Evolutionary conservation across 2,888 invertebrate genomes (phyloP).

Genomic region (Synergus gifuensis): DNA sequence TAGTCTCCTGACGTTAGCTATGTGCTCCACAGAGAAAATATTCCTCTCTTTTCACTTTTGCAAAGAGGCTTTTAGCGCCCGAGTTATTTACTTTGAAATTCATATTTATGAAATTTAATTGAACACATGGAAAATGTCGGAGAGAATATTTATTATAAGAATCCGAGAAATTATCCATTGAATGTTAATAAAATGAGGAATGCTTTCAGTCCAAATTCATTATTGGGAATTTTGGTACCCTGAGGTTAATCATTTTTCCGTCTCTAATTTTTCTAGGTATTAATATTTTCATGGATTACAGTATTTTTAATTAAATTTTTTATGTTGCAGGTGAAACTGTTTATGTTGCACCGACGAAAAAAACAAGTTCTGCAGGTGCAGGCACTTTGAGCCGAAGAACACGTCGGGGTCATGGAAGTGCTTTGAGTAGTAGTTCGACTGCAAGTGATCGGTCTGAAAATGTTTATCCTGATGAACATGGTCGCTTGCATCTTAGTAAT

Average conservation of each 20-base stretch:
- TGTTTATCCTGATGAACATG: constrained; percentile 69
- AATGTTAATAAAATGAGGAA: neutral
- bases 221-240: neutral
- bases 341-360: constrained; percentile 66
- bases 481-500: constrained; percentile 70
- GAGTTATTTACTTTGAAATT: neutral
- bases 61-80: neutral
- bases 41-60: neutral
- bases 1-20: neutral
- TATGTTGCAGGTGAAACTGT: constrained; percentile 65
- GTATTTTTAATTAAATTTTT: constrained; percentile 13
- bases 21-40: neutral
- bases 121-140: neutral
- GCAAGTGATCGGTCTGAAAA: constrained; percentile 73
- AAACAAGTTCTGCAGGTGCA: constrained; percentile 75
- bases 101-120: neutral
- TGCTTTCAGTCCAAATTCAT: neutral
- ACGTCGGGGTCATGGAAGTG: constrained; percentile 80
- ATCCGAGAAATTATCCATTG: neutral
- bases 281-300: neutral
- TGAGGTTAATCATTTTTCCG: neutral
- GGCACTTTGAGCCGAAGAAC: constrained; percentile 79
- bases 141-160: neutral
- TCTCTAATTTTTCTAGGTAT: neutral
- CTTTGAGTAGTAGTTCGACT: constrained; percentile 79